These are phyloP conservation scores for Lanius ludovicianus DNA, from an alignment of 2,113 vertebrate species.

Conservation along the genomic window DNA sequence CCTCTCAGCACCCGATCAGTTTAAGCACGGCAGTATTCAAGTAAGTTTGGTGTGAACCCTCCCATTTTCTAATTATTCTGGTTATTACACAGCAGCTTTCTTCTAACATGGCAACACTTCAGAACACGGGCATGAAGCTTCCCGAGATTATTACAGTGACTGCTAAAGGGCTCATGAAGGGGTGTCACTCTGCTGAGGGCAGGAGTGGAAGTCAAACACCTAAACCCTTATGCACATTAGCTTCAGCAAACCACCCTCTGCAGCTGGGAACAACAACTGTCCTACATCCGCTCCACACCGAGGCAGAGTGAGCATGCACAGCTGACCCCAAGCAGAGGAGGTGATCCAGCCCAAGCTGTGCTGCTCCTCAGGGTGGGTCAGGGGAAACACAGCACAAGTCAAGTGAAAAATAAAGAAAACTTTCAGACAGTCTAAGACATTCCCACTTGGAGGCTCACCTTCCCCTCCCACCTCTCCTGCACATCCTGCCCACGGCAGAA, in stretches of 20 bases:
- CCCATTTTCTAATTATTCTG: background rate
- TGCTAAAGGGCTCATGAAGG: background rate
- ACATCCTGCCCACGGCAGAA: background rate
- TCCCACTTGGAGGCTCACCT: background rate
- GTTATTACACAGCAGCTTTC: background rate
- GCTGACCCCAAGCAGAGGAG: background rate
- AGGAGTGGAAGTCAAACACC: background rate
- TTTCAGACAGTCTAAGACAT: background rate
- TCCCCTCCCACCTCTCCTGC: background rate
- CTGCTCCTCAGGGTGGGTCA: background rate
- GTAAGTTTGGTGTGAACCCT: background rate
- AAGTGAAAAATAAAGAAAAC: background rate
- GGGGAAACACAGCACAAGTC: background rate
- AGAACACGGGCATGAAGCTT: background rate
- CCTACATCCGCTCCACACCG: rapidly evolving
- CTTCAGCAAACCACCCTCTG: background rate
- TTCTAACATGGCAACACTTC: background rate
- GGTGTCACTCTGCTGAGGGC: rapidly evolving
- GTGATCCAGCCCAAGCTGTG: background rate
- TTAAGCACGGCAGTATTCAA: background rate
- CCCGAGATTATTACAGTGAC: background rate
- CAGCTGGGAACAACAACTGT: background rate
- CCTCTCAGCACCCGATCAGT: background rate
- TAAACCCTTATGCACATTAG: background rate
- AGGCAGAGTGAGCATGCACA: background rate